A percentile compares a stretch with the other conserved stretches of the same genome.
phyloP scores from a whole-genome alignment of 2,113 vertebrate genomes.

The Pteronura brasiliensis region DNA sequence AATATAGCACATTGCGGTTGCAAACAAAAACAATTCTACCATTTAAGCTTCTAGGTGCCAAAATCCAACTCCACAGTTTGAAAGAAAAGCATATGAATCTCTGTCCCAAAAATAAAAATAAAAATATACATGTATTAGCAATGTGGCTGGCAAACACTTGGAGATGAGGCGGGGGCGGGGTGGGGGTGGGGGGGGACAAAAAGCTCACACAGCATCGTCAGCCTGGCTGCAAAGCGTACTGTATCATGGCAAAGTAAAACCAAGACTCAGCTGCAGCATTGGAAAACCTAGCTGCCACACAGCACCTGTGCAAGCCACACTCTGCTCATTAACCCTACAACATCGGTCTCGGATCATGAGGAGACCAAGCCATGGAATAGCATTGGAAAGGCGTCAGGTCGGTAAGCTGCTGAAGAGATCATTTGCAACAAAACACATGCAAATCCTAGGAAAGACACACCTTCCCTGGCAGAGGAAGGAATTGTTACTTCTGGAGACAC shows the following conservation, averaged over 20 bases:
- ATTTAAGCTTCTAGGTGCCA: conserved; percentile 76
- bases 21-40: conserved; percentile 79
- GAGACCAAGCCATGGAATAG: conserved; percentile 77
- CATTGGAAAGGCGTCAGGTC: conserved; percentile 70
- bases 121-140: conserved; percentile 86
- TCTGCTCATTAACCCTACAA: conserved; percentile 78
- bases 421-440: conserved; percentile 87
- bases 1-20: conserved; percentile 65
- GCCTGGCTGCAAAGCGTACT: conserved; percentile 86
- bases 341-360: conserved; percentile 74
- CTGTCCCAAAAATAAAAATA: conserved; percentile 81
- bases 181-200: conserved; percentile 29
- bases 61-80: conserved; percentile 72
- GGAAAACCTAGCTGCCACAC: conserved; percentile 83
- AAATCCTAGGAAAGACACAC: conserved; percentile 90
- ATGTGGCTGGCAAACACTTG: conserved; percentile 93
- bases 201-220: conserved; percentile 82
- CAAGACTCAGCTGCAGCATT: conserved; percentile 72
- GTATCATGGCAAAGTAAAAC: conserved; percentile 83
- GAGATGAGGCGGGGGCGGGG: conserved; percentile 80
- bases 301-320: conserved; percentile 72
- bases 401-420: conserved; percentile 72
- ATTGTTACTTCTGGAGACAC: conserved; percentile 77
- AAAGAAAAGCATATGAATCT: conserved; percentile 86
- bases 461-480: conserved; percentile 87